These are phyloP conservation scores for Argyresthia albistria DNA, from an alignment of 2,888 invertebrate species.

Conservation along the genomic window DNA sequence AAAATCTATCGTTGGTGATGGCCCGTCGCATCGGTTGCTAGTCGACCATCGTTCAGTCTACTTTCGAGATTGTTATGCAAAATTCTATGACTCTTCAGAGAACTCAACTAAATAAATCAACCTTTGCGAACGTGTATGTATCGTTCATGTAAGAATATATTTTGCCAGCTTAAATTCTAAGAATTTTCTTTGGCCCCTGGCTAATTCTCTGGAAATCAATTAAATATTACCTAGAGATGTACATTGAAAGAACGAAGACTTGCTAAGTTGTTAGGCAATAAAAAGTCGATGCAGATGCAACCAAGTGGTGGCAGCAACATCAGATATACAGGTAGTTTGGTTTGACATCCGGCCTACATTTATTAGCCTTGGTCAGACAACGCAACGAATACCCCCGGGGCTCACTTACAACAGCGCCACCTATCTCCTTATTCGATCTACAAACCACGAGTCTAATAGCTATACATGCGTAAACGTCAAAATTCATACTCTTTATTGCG, in stretches of 20 bases:
- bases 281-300: no score
- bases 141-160: no score
- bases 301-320: background rate
- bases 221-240: no score
- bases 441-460: conserved; percentile 14
- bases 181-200: no score
- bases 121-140: no score
- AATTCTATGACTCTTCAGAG: background rate
- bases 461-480: conserved; percentile 5
- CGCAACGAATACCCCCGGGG: conserved; percentile 31
- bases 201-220: no score
- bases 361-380: background rate
- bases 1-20: conserved; percentile 52
- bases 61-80: background rate
- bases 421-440: conserved; percentile 41
- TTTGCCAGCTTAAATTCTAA: no score
- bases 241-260: no score
- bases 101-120: no score
- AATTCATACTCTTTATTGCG: conserved; percentile 17
- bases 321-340: background rate
- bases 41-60: conserved; percentile 15
- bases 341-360: conserved; percentile 3
- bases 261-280: no score
- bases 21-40: conserved; percentile 41
- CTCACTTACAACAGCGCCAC: conserved; percentile 30